A percentile compares a stretch with the other conserved stretches of the same genome.
These are phyloP conservation scores for Drosophila pruinosa DNA, from an alignment of 1,140 invertebrate genomes.

Conservation along the genomic window DNA sequence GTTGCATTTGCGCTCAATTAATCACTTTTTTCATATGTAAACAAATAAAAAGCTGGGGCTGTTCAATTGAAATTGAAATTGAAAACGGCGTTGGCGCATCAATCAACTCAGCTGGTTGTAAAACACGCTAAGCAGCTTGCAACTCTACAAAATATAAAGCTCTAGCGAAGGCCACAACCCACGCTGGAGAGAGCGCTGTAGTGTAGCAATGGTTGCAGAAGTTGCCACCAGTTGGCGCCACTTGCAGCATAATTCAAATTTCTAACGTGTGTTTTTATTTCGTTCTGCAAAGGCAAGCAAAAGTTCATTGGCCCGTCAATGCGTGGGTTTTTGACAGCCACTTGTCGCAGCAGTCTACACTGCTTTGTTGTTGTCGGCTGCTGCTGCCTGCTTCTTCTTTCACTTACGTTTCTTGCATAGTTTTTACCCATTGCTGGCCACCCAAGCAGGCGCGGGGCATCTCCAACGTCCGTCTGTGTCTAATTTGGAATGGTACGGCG, in stretches of 20 bases:
- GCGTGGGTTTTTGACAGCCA: conserved; percentile 69
- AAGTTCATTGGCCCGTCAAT: conserved; percentile 50
- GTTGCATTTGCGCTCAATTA: neutral
- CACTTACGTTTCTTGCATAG: conserved; percentile 3
- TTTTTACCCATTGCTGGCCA: conserved; percentile 42
- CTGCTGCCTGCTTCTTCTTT: conserved; percentile 5
- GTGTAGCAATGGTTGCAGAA: neutral
- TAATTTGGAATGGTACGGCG: neutral
- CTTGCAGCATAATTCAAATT: conserved; percentile 6
- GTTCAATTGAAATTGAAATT: neutral
- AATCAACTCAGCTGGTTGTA: neutral
- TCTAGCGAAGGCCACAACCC: neutral
- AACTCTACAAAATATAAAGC: neutral
- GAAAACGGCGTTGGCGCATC: neutral
- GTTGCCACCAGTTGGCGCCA: conserved; percentile 16
- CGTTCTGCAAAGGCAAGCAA: neutral
- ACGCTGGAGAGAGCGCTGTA: neutral
- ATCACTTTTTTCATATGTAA: neutral
- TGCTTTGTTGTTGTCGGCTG: conserved; percentile 3
- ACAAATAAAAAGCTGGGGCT: neutral
- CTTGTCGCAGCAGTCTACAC: conserved; percentile 22
- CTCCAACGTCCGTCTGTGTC: conserved; percentile 5
- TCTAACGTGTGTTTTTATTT: neutral
- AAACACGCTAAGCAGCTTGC: neutral
- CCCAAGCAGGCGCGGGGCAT: conserved; percentile 28